Percentiles rank a stretch among this genome's conserved stretches.
These are phyloP conservation scores for Ormyrus nitidulus DNA, from an alignment of 2,888 invertebrate species.

Conservation along the genomic window DNA sequence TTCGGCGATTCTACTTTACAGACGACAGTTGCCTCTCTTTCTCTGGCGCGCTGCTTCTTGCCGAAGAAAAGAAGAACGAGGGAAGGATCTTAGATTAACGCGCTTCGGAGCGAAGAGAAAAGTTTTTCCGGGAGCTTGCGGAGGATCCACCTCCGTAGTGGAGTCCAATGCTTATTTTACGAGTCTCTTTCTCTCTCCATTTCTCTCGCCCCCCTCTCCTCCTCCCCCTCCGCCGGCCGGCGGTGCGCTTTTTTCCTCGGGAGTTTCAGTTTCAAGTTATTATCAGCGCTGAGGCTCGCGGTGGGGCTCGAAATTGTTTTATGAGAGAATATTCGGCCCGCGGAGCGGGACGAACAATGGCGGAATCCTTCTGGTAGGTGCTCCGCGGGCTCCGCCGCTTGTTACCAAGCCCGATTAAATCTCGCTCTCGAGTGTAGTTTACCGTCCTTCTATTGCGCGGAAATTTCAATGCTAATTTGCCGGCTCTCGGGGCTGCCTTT, in stretches of 20 bases:
- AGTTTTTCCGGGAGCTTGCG: constrained; percentile 48
- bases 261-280: constrained; percentile 53
- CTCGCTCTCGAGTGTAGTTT: constrained; percentile 20
- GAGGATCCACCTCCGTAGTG: constrained; percentile 32
- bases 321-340: constrained; percentile 27
- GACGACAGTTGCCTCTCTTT: constrained; percentile 47
- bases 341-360: constrained; percentile 34
- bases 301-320: constrained; percentile 44
- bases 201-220: constrained; percentile 1
- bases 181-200: constrained; percentile 9
- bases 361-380: background rate
- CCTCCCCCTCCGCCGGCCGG: background rate
- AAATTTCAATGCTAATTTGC: constrained; percentile 49
- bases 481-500: constrained; percentile 20
- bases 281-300: constrained; percentile 27
- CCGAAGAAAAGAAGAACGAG: constrained; percentile 51
- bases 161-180: constrained; percentile 51
- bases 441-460: constrained; percentile 19
- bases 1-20: constrained; percentile 52
- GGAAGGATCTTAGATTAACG: constrained; percentile 55
- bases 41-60: constrained; percentile 1
- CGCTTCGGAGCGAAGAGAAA: constrained; percentile 53
- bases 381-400: constrained; percentile 4
- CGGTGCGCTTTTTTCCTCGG: constrained; percentile 5
- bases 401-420: constrained; percentile 48